Percentiles rank a stretch among this genome's conserved stretches.
These are phyloP conservation scores for Drosophila anceps DNA, from an alignment of 2,888 invertebrate genomes.

Conservation along the genomic window DNA sequence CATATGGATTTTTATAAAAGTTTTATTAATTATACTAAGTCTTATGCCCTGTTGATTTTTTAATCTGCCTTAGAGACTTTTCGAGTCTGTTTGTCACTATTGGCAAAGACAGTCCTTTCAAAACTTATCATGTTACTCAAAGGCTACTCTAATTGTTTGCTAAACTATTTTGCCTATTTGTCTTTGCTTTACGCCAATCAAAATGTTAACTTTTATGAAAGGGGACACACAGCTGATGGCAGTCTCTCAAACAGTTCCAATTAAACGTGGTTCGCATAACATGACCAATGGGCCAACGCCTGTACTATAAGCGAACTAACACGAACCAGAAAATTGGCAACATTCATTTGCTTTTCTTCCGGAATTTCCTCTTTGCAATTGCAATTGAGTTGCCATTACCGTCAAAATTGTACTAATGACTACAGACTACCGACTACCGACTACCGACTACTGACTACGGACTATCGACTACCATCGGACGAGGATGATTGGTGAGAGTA, in stretches of 20 bases:
- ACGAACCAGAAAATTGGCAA: conserved; percentile 24
- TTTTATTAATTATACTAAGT: background rate
- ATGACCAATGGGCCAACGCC: conserved; percentile 15
- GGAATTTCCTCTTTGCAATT: conserved; percentile 7
- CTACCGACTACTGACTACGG: too few relatives aligned
- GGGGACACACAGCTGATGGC: background rate
- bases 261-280: conserved; percentile 6
- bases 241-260: background rate
- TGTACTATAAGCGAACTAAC: conserved; percentile 39
- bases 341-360: conserved; percentile 32
- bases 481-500: conserved; percentile 1
- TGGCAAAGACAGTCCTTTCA: background rate
- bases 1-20: too few relatives aligned
- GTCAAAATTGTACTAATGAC: conserved; percentile 74
- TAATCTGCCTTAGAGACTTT: background rate
- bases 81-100: background rate
- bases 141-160: background rate
- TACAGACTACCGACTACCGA: conserved; percentile 5
- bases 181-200: background rate
- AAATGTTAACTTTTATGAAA: background rate
- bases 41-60: background rate
- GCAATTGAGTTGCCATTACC: conserved; percentile 53
- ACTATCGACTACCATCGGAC: conserved; percentile 41
- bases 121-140: background rate
- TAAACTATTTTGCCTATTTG: background rate